Conservation (phyloP, 2,888 invertebrate species). For the Ophioninae sp. region DNA sequence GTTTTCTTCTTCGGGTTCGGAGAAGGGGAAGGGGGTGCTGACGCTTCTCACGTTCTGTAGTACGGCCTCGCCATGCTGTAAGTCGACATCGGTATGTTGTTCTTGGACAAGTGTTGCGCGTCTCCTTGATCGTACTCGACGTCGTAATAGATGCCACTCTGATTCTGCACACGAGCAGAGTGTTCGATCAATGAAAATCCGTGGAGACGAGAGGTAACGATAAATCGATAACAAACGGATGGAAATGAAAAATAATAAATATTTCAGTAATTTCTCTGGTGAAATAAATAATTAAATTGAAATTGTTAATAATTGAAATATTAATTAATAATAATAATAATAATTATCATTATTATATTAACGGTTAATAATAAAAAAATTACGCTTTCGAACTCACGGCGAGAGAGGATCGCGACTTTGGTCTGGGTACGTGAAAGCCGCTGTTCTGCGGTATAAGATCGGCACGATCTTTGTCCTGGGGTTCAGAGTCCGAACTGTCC, state of each 20-base stretch:
- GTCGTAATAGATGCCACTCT: conserved; percentile 94
- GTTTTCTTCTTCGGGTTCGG: background rate
- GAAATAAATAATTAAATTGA: too few relatives aligned
- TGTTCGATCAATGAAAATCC: background rate
- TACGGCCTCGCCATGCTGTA: conserved; percentile 89
- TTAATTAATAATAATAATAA: too few relatives aligned
- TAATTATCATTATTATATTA: too few relatives aligned
- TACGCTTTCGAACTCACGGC: conserved; percentile 81
- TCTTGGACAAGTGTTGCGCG: conserved; percentile 82
- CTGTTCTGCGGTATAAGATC: conserved; percentile 86
- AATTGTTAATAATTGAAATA: background rate
- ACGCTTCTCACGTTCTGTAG: conserved; percentile 82
- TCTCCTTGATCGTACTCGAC: conserved; percentile 90
- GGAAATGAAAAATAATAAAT: background rate
- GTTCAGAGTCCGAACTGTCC: conserved; percentile 80
- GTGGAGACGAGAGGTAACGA: background rate
- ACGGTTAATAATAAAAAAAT: background rate
- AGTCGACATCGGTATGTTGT: conserved; percentile 89
- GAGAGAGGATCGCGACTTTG: conserved; percentile 89
- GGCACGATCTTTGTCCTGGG: conserved; percentile 86
- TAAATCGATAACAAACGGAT: background rate
- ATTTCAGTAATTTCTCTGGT: too few relatives aligned
- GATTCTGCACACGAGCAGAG: conserved; percentile 87
- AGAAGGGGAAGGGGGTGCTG: background rate
- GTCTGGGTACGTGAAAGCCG: conserved; percentile 90